Base-by-base conservation (phyloP, 2,888 invertebrate species). In the Zygogramma bicolorata region DNA sequence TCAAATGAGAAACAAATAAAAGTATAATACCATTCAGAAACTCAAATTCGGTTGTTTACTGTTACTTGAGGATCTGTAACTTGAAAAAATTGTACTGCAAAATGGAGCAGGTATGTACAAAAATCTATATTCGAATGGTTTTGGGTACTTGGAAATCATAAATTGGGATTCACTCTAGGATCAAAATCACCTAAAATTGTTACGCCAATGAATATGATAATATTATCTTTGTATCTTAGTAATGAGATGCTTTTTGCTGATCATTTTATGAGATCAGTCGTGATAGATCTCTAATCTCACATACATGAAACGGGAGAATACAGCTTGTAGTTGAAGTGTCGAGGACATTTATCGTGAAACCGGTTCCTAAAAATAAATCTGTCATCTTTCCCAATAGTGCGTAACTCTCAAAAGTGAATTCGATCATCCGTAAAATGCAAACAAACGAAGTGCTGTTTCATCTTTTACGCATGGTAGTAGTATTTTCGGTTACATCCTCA, bases 191-290 rank as follows among this genome's bases (percentile, higher is more conserved):
- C n/a, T n/a, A n/a, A n/a, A n/a, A 15, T 42, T 8, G 46, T 8
- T 20, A 46, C 46, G 46, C 46, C 46, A 20, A 18, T 46, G 46
- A 46, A 46, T 18, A 15, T 15, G 18, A 15, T 46, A 8, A 15
- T 46, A 42, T 10, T 20, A 15, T 46, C 42, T 46, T 38, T 0
- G 38, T 27, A 15, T 29, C 22, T 31, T 13, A 42, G 18, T 38
- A 57, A 65, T 38, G 53, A 53, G 40, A 40, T 65, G 31, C 18
- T 40, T 25, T 38, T 20, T 57, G 57, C n/a, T 57, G 40, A 25
- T 57, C 25, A 57, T 29, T 15, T 18, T 25, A 18, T 53, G 22
- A 53, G 53, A 15, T 46, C 15, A 46, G 8, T 46, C 10, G 2
- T 8, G 7, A 25, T n/a, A 13, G 4, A 25, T 27, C 53, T 27